Evolutionary conservation across 2,797 vertebrate species (phyloP).

Genomic region (Neosilurus hyrtlii): DNA sequence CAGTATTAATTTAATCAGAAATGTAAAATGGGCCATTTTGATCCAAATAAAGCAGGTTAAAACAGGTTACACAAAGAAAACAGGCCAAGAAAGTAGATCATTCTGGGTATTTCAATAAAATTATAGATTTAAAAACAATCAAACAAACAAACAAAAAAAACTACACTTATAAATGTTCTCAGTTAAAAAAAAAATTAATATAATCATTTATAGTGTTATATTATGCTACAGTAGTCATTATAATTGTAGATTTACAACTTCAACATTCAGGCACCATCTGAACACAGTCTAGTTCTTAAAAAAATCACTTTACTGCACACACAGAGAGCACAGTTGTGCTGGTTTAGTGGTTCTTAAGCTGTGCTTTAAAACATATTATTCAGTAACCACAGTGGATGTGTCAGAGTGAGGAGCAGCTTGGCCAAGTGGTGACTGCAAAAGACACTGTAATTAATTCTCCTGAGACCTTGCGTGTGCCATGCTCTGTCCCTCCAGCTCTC

Average conservation of each 20-base stretch:
- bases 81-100: background rate
- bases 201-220: no score
- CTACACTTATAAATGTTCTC: no score
- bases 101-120: background rate
- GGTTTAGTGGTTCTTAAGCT: constrained; percentile 20
- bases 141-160: background rate
- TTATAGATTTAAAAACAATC: no score
- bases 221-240: no score
- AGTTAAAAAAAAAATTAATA: no score
- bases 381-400: constrained; percentile 17
- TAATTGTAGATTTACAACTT: background rate
- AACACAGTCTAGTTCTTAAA: background rate
- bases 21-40: constrained; percentile 11
- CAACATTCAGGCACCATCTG: background rate
- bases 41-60: constrained; percentile 15
- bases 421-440: constrained; percentile 40
- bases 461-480: constrained; percentile 33
- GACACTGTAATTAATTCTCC: constrained; percentile 52
- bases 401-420: constrained; percentile 20
- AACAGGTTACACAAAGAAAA: constrained; percentile 13
- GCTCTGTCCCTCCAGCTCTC: constrained; percentile 32
- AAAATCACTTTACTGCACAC: background rate
- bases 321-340: background rate
- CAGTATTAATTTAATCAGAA: background rate
- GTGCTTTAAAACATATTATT: constrained; percentile 36